Evolutionary conservation across 2,113 vertebrate genomes (phyloP), one percentile per base, ranked within the genome.

Genomic region (Hemiprocne comata): DNA sequence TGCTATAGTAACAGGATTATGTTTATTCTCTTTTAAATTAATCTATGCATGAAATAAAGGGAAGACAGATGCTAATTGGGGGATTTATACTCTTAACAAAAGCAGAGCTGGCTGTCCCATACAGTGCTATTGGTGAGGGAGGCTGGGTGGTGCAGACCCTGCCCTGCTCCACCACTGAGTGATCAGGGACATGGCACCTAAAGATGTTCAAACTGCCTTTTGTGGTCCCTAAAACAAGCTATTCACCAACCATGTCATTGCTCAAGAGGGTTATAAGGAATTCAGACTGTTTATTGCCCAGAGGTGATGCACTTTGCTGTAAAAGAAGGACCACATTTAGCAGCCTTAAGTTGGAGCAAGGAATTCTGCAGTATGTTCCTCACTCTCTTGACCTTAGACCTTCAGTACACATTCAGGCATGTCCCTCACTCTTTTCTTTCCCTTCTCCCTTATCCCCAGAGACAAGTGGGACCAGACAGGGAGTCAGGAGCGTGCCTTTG

Each of bases 241-340:
- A 1, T 10, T 29, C 36, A 33, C 1, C 0, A 15, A 17, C 12
- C 11, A 16, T 2, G 1, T 19, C 46, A 7, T 1, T 4, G 5
- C 10, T 88, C 11, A 7, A 29, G 5, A n/a, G 26, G 13, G 2
- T 15, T 70, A 21, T 13, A 23, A 54, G 17, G 15, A 26, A 0
- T 40, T 53, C 6, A 1, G 81, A 9, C 18, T 11, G 14, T 48
- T 69, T 40, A 2, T 13, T 78, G 53, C 17, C 34, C 46, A 46
- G 44, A 84, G 19, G 29, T 31, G 36, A 61, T 20, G 10, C 8
- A 17, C 13, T 77, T 72, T 31, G 21, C 2, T 36, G 29, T 26
- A 24, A 77, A 65, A 84, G n/a, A 84, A 38, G 10, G 15, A 3
- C 5, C 10, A 11, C 9, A 6, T 57, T 76, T 28, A 17, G 8